A percentile compares a stretch with the other conserved stretches of the same genome.
Conservation (phyloP, 2,888 invertebrate genomes). For the Abrostola tripartita region DNA sequence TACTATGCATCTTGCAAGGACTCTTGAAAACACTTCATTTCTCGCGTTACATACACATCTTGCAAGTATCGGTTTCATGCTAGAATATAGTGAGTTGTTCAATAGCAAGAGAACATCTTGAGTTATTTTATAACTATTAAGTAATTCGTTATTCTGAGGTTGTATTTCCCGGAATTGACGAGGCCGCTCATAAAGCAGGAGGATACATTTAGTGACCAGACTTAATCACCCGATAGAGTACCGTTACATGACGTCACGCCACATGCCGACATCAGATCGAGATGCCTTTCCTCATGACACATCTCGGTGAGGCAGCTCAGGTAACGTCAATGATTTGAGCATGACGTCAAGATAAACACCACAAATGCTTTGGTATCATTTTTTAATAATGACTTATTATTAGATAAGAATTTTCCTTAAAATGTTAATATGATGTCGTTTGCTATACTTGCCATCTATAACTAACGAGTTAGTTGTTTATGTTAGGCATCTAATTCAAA, state of each 20-base stretch:
- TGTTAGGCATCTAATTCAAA: no score
- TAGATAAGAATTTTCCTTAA: constrained; percentile 7
- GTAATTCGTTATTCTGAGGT: background rate
- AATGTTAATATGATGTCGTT: background rate
- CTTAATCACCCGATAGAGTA: background rate
- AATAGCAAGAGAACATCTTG: no score
- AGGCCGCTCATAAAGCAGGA: background rate
- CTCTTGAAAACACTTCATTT: no score
- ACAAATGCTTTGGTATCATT: constrained; percentile 1
- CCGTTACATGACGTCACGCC: constrained; percentile 20
- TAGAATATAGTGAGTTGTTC: no score
- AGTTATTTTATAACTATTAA: background rate
- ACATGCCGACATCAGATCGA: background rate
- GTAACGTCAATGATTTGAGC: constrained; percentile 12
- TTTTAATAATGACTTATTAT: constrained; percentile 7
- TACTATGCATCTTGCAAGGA: no score
- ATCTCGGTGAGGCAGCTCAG: background rate
- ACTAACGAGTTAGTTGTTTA: no score
- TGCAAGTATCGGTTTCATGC: no score
- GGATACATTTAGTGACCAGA: background rate
- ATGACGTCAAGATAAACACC: constrained; percentile 21
- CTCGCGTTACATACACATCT: no score
- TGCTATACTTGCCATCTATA: no score
- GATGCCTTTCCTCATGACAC: constrained; percentile 40
- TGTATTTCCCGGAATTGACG: background rate